These are phyloP conservation scores for Eupithecia abbreviata DNA, from an alignment of 2,888 invertebrate species.

Conservation along the genomic window DNA sequence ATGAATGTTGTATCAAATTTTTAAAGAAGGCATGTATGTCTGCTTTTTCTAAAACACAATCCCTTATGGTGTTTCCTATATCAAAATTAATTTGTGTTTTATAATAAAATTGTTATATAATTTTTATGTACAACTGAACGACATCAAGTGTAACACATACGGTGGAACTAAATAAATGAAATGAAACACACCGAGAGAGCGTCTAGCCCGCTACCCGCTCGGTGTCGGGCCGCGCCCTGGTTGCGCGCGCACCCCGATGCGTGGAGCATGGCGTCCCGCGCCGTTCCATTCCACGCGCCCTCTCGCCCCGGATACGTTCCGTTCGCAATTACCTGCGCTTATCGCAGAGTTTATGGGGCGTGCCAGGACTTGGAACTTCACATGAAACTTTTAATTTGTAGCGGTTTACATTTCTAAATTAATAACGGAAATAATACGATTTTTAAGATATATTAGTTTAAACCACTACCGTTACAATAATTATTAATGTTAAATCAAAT, in stretches of 20 bases:
- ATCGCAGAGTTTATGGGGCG: conserved; percentile 17
- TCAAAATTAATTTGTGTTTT: too few relatives aligned
- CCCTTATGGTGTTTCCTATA: too few relatives aligned
- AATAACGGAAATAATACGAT: neutral
- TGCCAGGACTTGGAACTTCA: neutral
- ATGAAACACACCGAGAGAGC: too few relatives aligned
- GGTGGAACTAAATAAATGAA: too few relatives aligned
- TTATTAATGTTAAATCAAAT: too few relatives aligned
- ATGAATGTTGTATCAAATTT: too few relatives aligned
- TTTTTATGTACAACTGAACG: too few relatives aligned
- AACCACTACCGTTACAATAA: too few relatives aligned
- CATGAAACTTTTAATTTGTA: neutral
- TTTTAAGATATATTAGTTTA: neutral
- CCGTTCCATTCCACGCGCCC: neutral
- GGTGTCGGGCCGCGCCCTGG: neutral
- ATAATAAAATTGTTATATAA: too few relatives aligned
- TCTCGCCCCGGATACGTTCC: conserved; percentile 23
- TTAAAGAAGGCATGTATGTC: too few relatives aligned
- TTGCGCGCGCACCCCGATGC: conserved; percentile 64
- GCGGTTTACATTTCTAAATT: neutral
- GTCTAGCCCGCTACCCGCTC: conserved; percentile 6
- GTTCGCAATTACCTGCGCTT: conserved; percentile 28
- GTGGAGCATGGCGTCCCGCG: conserved; percentile 44
- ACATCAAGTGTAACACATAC: too few relatives aligned
- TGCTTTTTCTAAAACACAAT: too few relatives aligned